Conservation (phyloP, 2,113 vertebrate genomes). For the Eulemur macaco region DNA sequence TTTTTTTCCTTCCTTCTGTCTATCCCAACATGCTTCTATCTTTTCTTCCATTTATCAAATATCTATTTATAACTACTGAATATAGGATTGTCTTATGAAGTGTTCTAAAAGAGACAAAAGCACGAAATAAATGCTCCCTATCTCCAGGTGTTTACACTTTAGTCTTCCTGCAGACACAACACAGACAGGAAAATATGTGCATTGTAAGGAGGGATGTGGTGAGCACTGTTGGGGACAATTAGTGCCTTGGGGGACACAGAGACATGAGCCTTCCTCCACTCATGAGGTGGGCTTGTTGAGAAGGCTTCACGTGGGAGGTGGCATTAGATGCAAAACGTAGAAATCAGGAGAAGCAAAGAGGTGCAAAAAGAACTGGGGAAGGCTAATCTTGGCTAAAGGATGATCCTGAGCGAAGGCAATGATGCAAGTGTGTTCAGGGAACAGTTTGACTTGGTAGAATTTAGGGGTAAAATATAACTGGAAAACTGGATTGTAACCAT, state of each 20-base stretch:
- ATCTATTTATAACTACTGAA: constrained; percentile 11
- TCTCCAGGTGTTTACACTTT: constrained; percentile 6
- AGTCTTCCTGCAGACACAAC: background rate
- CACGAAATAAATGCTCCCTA: background rate
- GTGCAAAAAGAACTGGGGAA: background rate
- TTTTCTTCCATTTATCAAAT: constrained; percentile 18
- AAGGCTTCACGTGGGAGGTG: background rate
- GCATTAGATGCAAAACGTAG: background rate
- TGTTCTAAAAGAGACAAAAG: background rate
- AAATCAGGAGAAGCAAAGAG: background rate
- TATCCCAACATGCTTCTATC: background rate
- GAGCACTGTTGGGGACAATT: background rate
- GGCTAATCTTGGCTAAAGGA: background rate
- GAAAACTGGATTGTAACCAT: background rate
- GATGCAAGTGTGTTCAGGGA: background rate
- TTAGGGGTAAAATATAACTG: background rate
- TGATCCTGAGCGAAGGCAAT: background rate
- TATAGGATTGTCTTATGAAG: background rate
- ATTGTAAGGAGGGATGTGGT: background rate
- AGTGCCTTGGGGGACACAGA: background rate
- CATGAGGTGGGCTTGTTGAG: background rate
- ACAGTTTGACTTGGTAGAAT: background rate
- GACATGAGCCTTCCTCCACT: background rate
- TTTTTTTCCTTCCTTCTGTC: background rate
- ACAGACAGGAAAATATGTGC: background rate